Evolutionary conservation across 2,888 invertebrate species (phyloP), one percentile per base, ranked within the genome.

Genomic region (Oscheius sp.): DNA sequence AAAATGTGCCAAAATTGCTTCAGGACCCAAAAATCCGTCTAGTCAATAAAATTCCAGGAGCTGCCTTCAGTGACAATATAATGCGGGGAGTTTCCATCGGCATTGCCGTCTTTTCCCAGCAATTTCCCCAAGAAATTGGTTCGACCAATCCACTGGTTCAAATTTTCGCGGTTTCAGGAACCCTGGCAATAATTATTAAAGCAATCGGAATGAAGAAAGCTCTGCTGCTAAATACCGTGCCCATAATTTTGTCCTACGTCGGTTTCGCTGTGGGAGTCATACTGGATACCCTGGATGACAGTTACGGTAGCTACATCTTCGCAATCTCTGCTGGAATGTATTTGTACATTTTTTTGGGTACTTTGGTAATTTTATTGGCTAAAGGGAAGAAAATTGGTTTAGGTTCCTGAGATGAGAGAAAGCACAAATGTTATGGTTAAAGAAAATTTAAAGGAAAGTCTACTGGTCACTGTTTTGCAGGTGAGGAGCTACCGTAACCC

Each of bases 371-470:
- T 27, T 23, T 9, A 16, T 27, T 9, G 9, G 0, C 46, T 25
- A 9, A 5, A 16, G n/a, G 18, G 3, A 21, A 21, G 13, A n/a
- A 41, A 61, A 35, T 6, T 84, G 84, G 77, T 86, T n/a, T 86
- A 85, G 84, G 77, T 86, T n/a, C 86, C 86, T 16, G 86, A 86
- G 73, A 83, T 86, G n/a, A 84, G 86, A 21, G 85, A 86, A 16
- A 76, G 77, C 0, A 81, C 84, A 52, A 84, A 85, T 69, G 84
- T 84, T 66, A 66, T 82, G n/a, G 78, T 86, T 53, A 77, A 82
- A 41, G 75, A 77, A 46, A 78, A 85, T 49, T 21, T 85, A n/a
- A 55, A 59, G 7, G 85, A 85, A 61, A 80, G 83, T 18, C 49
- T 81, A 7, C 45, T 82, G n/a, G 79, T 83, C 6, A 78, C 85